Percentiles rank a stretch among this genome's conserved stretches.
Evolutionary conservation across 2,888 invertebrate species (phyloP).

Genomic region (Drosophila neonasuta): DNA sequence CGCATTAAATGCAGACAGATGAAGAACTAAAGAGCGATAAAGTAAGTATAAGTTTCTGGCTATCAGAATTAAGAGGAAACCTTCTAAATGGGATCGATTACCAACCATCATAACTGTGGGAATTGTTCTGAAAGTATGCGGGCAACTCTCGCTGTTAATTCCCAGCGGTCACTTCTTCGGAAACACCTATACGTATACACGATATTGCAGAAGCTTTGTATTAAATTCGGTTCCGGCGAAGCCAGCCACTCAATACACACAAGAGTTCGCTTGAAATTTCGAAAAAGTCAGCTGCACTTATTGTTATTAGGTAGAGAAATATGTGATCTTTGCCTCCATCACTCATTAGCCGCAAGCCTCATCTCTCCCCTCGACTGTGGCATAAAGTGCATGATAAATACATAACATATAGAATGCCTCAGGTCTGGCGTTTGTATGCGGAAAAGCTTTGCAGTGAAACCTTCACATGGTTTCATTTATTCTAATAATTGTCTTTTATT

Average conservation of each 20-base stretch:
- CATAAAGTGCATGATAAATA: conserved; percentile 27
- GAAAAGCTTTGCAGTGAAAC: conserved; percentile 66
- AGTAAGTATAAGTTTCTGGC: conserved; percentile 22
- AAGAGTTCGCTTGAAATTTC: conserved; percentile 28
- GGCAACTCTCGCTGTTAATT: conserved; percentile 31
- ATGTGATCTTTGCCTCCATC: background rate
- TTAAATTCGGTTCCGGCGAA: conserved; percentile 68
- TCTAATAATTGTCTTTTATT: conserved; percentile 73
- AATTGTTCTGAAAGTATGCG: conserved; percentile 25
- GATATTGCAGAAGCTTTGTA: conserved; percentile 27
- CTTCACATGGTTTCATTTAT: conserved; percentile 71
- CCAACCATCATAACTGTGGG: conserved; percentile 57
- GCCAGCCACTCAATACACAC: conserved; percentile 31
- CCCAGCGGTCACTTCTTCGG: conserved; percentile 51
- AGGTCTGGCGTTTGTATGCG: conserved; percentile 49
- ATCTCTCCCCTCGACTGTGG: conserved; percentile 12
- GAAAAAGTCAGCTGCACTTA: conserved; percentile 19
- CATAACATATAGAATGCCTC: conserved; percentile 9
- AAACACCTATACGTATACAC: conserved; percentile 31
- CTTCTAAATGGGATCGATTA: conserved; percentile 48
- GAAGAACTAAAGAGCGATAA: conserved; percentile 29
- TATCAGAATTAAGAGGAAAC: conserved; percentile 23
- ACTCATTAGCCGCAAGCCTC: conserved; percentile 1
- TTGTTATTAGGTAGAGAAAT: conserved; percentile 2
- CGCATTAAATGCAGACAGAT: conserved; percentile 45